A percentile compares a stretch with the other conserved stretches of the same genome.
These are phyloP conservation scores for Smittia aterrima DNA, from an alignment of 2,888 invertebrate genomes.

Conservation along the genomic window DNA sequence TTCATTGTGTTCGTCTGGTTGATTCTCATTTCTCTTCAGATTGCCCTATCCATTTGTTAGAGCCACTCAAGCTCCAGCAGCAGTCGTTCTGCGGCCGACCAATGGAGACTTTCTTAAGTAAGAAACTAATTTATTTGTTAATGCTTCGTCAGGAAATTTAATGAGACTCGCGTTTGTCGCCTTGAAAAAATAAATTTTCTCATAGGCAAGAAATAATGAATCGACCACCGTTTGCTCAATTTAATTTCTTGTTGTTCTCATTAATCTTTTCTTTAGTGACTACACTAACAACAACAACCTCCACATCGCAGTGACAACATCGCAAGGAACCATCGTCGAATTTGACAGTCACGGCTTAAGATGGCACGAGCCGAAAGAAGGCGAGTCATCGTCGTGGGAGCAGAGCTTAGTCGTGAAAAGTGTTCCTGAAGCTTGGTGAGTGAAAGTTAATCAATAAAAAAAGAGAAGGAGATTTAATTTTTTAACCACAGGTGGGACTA, in stretches of 20 bases:
- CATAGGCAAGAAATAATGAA: too few species aligned
- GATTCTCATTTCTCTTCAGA: constrained; percentile 53
- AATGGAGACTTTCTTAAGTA: constrained; percentile 84
- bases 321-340: constrained; percentile 75
- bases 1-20: background rate
- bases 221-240: background rate
- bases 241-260: background rate
- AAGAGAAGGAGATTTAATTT: too few species aligned
- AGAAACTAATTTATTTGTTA: constrained; percentile 47
- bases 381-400: constrained; percentile 63
- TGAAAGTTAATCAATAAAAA: too few species aligned
- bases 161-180: background rate
- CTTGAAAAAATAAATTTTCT: too few species aligned
- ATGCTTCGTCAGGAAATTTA: background rate
- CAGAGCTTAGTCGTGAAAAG: constrained; percentile 69
- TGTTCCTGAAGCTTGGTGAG: constrained; percentile 63
- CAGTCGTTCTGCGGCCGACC: constrained; percentile 84
- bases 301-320: constrained; percentile 87
- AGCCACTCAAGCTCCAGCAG: constrained; percentile 75
- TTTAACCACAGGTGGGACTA: too few species aligned
- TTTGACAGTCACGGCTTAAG: constrained; percentile 77
- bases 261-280: constrained; percentile 61
- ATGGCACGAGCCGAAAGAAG: constrained; percentile 54
- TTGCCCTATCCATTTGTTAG: constrained; percentile 84
- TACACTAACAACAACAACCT: constrained; percentile 80